Base-by-base conservation (phyloP, 2,113 vertebrate genomes). In the Gnathochromis pfefferi region DNA sequence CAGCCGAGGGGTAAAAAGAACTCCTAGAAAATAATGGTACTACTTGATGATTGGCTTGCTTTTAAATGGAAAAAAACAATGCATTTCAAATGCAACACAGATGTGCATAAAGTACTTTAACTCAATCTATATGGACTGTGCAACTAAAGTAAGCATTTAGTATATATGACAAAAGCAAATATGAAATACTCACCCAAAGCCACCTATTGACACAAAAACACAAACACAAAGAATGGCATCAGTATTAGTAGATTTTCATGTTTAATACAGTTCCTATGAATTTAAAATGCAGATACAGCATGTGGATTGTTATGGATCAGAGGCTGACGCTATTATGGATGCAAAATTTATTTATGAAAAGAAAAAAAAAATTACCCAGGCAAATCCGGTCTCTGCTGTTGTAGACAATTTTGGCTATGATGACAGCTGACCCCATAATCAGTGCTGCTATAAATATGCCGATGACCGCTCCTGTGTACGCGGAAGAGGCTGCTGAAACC, bases 401-500 rank as follows among this genome's bases (percentile, higher is more conserved):
- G 87, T 96, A 96, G 7, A 95, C 3, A 0, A 81, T 68, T n/a
- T 94, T 93, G 7, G 96, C 95, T 2, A 96, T 3, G n/a, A 92
- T 12, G 9, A 81, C 31, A 23, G 94, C 92, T 1, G 75, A 89
- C 13, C 86, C 95, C 57, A 96, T 82, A 14, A 97, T 94, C 28
- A 97, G 84, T 5, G 83, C 42, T 0, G 96, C 94, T 16, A 97
- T 90, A 9, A 97, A 96, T 73, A 94, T 16, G 2, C 96, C 97
- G 23, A 97, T 91, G 35, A 96, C 51, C 0, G 45, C 96, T 47
- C 96, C 96, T 1, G 94, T 91, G 83, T 94, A 95, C 0, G 80
- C 80, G 1, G 93, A 94, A 10, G 94, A 93, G 2, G 90, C 96
- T 96, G 91, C 19, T 5, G 55, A 80, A 86, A 89, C 45, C 86